Percentiles rank a stretch among this genome's conserved stretches.
Conservation (phyloP, 2,113 vertebrate species). For the Eclectus roratus region DNA sequence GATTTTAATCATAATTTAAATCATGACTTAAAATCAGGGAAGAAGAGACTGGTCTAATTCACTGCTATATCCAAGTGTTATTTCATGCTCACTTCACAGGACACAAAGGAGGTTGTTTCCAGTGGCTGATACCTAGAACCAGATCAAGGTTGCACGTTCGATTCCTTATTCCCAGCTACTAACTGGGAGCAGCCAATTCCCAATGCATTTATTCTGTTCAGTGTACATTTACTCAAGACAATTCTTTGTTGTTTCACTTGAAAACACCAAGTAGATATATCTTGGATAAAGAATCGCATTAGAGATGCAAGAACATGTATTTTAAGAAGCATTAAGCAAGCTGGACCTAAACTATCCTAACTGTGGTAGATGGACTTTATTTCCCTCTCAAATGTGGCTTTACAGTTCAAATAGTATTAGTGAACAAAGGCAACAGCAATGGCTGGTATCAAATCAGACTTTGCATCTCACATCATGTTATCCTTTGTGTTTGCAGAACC, state of each 20-base stretch:
- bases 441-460: neutral
- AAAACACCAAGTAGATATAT: neutral
- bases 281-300: neutral
- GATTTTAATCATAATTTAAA: neutral
- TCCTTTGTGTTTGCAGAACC: neutral
- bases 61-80: neutral
- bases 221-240: too few relatives aligned
- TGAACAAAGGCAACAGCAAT: neutral
- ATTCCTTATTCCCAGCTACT: neutral
- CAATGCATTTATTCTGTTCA: rapidly evolving
- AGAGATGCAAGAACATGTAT: neutral
- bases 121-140: neutral
- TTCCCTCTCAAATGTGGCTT: neutral
- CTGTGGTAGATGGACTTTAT: neutral
- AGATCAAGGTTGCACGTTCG: rapidly evolving
- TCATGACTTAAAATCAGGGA: neutral
- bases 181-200: neutral
- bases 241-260: too few relatives aligned
- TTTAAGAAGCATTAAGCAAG: neutral
- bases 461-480: neutral
- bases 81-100: neutral
- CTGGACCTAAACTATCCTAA: neutral
- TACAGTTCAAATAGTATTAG: neutral
- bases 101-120: neutral
- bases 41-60: neutral